phyloP scores from a whole-genome alignment of 1,140 invertebrate genomes.

The Schlechtendalia chinensis region DNA sequence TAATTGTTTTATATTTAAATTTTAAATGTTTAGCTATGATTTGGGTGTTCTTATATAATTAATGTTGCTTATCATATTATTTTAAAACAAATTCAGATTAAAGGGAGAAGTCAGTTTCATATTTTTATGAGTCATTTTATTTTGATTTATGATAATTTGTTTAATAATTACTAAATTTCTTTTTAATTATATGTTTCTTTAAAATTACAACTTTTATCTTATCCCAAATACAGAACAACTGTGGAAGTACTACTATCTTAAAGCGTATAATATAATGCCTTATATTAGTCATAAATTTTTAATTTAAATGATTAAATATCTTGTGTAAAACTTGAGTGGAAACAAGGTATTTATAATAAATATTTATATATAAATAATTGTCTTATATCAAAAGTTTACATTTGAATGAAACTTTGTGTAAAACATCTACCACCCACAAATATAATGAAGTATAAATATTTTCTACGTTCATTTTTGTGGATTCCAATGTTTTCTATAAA shows the following conservation, averaged over 20 bases:
- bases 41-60: too few species aligned
- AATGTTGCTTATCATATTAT: background rate
- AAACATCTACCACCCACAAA: constrained; percentile 38
- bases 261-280: background rate
- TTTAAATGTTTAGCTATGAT: too few species aligned
- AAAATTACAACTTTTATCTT: background rate
- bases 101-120: background rate
- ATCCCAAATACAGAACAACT: background rate
- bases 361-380: background rate
- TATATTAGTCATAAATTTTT: background rate
- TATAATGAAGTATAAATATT: constrained; percentile 19
- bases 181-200: background rate
- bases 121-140: too few species aligned
- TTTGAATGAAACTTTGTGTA: constrained; percentile 4
- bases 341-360: too few species aligned
- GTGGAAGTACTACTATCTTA: background rate
- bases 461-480: background rate
- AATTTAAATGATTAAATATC: background rate
- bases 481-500: background rate
- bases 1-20: too few species aligned
- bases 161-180: background rate
- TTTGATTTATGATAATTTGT: background rate
- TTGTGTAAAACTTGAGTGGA: background rate
- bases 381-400: background rate
- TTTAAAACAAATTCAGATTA: background rate